phyloP scores from a whole-genome alignment of 2,113 vertebrate genomes.

The Tinamus guttatus region DNA sequence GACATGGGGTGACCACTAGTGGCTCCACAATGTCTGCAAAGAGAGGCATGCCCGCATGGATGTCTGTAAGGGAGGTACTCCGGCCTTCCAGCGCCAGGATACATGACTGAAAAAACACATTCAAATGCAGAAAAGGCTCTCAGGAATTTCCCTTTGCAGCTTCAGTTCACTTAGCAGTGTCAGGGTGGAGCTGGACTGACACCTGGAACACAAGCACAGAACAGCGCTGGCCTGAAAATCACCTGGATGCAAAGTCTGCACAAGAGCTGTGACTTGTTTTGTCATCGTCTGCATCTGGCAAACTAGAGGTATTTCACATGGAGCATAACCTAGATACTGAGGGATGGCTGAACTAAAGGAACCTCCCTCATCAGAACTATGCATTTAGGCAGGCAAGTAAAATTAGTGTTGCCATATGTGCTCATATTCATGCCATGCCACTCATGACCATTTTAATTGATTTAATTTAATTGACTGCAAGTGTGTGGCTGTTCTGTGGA shows the following conservation, averaged over 20 bases:
- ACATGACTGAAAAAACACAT: background rate
- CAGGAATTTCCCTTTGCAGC: background rate
- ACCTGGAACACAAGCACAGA: background rate
- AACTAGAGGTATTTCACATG: background rate
- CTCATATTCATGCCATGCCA: background rate
- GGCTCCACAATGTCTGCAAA: conserved; percentile 35
- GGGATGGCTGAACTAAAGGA: background rate
- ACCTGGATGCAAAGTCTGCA: background rate
- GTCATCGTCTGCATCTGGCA: background rate
- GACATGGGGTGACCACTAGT: background rate
- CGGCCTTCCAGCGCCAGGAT: background rate
- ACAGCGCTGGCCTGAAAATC: background rate
- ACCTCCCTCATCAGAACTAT: background rate
- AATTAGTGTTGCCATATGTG: background rate
- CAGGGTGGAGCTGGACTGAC: background rate
- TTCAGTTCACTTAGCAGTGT: background rate
- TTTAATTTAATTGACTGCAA: background rate
- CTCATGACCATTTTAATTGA: background rate
- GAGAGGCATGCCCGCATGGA: background rate
- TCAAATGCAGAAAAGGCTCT: background rate
- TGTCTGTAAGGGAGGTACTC: background rate
- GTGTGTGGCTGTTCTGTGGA: background rate
- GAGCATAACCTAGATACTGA: background rate
- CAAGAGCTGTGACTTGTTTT: background rate
- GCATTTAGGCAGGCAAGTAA: background rate